Percentiles rank a stretch among this genome's conserved stretches.
Conservation (phyloP, 2,888 invertebrate species). For the Clostera curtula region DNA sequence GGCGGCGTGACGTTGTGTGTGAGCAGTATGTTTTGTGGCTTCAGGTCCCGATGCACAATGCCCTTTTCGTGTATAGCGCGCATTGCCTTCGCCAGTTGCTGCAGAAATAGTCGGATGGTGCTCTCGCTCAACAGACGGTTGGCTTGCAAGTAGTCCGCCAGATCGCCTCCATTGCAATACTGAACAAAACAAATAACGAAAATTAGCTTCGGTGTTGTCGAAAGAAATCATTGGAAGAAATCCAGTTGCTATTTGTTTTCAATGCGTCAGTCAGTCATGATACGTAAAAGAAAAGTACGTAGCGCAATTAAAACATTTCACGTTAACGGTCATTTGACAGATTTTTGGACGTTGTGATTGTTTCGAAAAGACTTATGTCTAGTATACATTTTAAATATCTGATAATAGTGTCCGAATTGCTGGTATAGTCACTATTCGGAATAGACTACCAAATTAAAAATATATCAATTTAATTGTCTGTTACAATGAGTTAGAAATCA, state of each 20-base stretch:
- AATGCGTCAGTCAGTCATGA: conserved; percentile 13
- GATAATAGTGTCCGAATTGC: no score
- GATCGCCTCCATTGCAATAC: conserved; percentile 99
- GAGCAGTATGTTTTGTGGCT: conserved; percentile 98
- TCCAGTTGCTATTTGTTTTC: conserved; percentile 13
- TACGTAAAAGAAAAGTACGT: conserved; percentile 11
- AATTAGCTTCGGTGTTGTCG: conserved; percentile 12
- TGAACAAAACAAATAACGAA: conserved; percentile 56
- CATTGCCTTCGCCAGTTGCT: conserved; percentile 98
- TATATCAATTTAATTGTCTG: no score
- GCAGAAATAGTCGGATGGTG: conserved; percentile 95
- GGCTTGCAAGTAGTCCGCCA: conserved; percentile 96
- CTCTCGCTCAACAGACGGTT: conserved; percentile 98
- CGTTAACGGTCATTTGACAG: neutral
- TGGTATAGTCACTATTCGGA: no score
- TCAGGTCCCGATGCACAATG: conserved; percentile 98
- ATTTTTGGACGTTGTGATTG: no score
- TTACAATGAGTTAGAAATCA: no score
- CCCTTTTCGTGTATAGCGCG: conserved; percentile 97
- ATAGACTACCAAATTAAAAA: no score
- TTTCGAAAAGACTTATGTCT: no score
- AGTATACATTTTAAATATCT: no score
- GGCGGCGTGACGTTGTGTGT: conserved; percentile 82
- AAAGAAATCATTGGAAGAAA: conserved; percentile 17
- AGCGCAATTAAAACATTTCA: neutral